Percentiles rank a stretch among this genome's conserved stretches.
These are phyloP conservation scores for Chaenogobius annularis DNA, from an alignment of 2,113 vertebrate genomes.

Conservation along the genomic window DNA sequence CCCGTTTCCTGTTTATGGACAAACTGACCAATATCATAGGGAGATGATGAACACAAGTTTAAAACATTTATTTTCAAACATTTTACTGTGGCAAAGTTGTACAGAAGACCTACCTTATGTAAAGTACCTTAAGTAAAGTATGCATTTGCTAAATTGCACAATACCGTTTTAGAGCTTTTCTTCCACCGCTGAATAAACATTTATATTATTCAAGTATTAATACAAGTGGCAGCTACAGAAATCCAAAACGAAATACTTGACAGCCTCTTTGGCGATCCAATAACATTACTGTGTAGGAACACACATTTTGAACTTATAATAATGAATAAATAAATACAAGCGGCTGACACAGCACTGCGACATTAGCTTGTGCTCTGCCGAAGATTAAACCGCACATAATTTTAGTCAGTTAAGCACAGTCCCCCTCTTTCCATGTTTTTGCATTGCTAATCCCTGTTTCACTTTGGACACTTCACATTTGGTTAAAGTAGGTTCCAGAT, in stretches of 20 bases:
- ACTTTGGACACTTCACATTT: neutral
- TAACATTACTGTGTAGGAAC: neutral
- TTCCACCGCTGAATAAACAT: neutral
- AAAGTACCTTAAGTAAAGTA: no score
- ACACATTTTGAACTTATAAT: neutral
- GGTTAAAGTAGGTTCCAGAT: neutral
- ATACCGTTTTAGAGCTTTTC: neutral
- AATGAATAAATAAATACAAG: conserved; percentile 2
- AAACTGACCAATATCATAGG: neutral
- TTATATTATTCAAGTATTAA: neutral
- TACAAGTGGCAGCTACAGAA: neutral
- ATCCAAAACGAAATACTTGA: neutral
- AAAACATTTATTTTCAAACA: neutral
- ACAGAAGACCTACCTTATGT: neutral
- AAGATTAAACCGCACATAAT: conserved; percentile 4
- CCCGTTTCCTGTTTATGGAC: neutral
- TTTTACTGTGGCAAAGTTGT: neutral
- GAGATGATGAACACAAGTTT: neutral
- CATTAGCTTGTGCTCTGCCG: neutral
- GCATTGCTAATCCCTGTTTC: neutral
- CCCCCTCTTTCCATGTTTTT: neutral
- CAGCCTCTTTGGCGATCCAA: neutral
- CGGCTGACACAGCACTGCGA: conserved; percentile 1
- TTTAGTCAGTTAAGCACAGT: neutral
- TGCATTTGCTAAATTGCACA: neutral